Percentiles rank a stretch among this genome's conserved stretches.
These are phyloP conservation scores for Promerops cafer DNA, from an alignment of 2,113 vertebrate genomes.

Conservation along the genomic window DNA sequence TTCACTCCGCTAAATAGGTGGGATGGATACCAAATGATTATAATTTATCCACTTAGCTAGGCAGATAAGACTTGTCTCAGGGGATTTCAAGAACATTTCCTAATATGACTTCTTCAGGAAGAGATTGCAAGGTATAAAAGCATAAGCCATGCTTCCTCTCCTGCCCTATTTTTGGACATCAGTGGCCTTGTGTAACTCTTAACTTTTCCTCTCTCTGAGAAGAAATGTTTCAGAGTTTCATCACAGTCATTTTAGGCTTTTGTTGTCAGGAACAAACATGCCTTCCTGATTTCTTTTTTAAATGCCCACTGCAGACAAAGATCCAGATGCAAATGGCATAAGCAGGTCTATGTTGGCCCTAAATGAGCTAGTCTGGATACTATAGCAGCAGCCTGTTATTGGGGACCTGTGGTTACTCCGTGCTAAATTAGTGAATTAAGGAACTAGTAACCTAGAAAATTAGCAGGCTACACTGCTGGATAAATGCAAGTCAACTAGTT, in stretches of 20 bases:
- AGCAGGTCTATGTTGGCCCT: neutral
- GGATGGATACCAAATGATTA: neutral
- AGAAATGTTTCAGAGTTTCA: neutral
- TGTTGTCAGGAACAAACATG: neutral
- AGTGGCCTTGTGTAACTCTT: neutral
- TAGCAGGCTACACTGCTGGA: neutral
- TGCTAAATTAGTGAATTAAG: neutral
- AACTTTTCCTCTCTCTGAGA: neutral
- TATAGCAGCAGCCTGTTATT: neutral
- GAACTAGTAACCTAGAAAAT: conserved; percentile 1
- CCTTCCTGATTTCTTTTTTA: neutral
- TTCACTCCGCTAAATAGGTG: neutral
- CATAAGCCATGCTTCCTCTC: neutral
- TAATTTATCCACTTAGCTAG: neutral
- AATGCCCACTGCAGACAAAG: neutral
- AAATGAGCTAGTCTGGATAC: neutral
- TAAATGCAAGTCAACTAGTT: neutral
- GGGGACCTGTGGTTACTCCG: neutral
- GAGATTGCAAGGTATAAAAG: neutral
- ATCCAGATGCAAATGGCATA: neutral
- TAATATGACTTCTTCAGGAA: neutral
- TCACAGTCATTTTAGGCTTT: neutral
- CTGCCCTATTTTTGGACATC: neutral
- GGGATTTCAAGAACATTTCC: neutral
- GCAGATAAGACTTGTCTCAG: neutral